phyloP scores from a whole-genome alignment of 2,888 invertebrate species.

The Adelphocoris suturalis region DNA sequence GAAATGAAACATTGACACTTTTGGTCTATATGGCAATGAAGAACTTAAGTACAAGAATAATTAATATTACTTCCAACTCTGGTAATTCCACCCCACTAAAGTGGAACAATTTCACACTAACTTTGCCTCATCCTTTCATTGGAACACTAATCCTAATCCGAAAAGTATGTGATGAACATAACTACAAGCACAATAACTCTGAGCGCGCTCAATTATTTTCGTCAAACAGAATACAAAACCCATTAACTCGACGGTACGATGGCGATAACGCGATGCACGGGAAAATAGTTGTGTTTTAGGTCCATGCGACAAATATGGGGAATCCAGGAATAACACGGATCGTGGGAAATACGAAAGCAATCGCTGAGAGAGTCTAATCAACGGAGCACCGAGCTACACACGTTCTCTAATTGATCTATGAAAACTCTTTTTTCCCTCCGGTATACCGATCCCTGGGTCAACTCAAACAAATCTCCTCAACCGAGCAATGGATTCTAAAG shows the following conservation, averaged over 20 bases:
- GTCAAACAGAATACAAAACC: not conserved
- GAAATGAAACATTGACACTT: no score
- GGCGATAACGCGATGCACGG: not conserved
- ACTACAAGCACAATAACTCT: not conserved
- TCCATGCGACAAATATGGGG: not conserved
- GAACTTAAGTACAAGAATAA: no score
- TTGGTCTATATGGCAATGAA: no score
- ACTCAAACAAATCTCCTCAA: not conserved
- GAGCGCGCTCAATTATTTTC: not conserved
- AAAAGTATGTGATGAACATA: no score
- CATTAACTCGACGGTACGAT: not conserved
- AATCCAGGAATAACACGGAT: not conserved
- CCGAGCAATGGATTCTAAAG: not conserved
- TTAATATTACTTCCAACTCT: no score
- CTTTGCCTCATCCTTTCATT: no score
- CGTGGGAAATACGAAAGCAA: constrained; percentile 4
- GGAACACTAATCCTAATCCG: no score
- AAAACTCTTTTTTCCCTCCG: not conserved
- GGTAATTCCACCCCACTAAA: no score
- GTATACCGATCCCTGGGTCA: not conserved
- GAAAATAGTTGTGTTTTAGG: not conserved
- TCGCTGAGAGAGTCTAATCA: constrained; percentile 27
- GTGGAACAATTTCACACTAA: no score
- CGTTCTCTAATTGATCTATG: constrained; percentile 27
- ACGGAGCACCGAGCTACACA: constrained; percentile 4